Conservation (phyloP, 1,140 invertebrate species). For the Microplitis mediator region DNA sequence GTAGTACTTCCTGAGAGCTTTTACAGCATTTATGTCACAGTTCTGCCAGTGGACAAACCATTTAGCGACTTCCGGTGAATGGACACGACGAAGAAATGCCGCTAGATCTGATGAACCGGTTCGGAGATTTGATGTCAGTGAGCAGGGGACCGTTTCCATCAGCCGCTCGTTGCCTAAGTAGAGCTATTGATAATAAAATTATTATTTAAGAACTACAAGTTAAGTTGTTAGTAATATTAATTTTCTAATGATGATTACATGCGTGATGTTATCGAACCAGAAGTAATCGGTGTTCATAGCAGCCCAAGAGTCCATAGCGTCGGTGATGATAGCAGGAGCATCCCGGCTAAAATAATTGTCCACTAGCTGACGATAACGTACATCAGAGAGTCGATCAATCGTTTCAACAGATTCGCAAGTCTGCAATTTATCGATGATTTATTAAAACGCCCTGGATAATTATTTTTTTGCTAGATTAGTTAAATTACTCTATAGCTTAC, state of each 20-base stretch:
- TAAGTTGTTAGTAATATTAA: too few relatives aligned
- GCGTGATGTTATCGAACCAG: constrained; percentile 72
- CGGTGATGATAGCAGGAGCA: constrained; percentile 74
- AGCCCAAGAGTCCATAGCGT: constrained; percentile 74
- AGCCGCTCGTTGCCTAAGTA: constrained; percentile 68
- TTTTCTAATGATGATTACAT: constrained; percentile 55
- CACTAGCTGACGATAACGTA: constrained; percentile 68
- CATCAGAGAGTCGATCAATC: constrained; percentile 69
- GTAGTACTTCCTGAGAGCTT: constrained; percentile 73
- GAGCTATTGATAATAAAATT: constrained; percentile 44
- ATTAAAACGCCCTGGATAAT: not conserved
- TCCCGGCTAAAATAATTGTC: constrained; percentile 73
- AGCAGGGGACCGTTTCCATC: constrained; percentile 71
- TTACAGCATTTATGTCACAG: constrained; percentile 78
- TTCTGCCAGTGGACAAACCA: constrained; percentile 89
- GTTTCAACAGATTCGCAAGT: constrained; percentile 68
- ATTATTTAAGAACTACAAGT: too few relatives aligned
- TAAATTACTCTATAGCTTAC: constrained; percentile 48
- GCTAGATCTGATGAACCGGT: constrained; percentile 71
- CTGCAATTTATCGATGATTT: constrained; percentile 50
- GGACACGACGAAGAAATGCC: constrained; percentile 69
- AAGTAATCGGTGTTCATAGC: constrained; percentile 69
- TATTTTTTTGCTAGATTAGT: not conserved
- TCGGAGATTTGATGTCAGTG: constrained; percentile 73
- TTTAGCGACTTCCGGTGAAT: constrained; percentile 69